A percentile compares a stretch with the other conserved stretches of the same genome.
phyloP scores from a whole-genome alignment of 2,888 invertebrate species.

The Chaetogeoica ovagalla region DNA sequence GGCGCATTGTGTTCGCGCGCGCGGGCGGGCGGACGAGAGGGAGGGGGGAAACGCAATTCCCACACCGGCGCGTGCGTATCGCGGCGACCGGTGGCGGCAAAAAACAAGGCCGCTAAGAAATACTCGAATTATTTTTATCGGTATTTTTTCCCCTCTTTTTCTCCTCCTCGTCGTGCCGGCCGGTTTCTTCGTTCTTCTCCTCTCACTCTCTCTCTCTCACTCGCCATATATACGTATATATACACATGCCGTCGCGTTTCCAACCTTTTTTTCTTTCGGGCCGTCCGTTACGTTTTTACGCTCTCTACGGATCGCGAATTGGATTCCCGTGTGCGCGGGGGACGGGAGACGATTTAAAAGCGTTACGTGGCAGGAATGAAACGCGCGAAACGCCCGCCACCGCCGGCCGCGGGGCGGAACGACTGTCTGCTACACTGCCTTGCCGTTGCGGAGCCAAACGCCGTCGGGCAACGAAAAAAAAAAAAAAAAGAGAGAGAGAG shows the following conservation, averaged over 20 bases:
- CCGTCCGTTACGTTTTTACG: constrained; percentile 33
- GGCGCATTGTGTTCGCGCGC: background rate
- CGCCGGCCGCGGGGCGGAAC: background rate
- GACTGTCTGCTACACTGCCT: background rate
- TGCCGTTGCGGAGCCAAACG: constrained; percentile 13
- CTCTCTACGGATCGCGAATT: constrained; percentile 36
- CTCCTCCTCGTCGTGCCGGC: background rate
- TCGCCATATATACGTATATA: too few relatives aligned
- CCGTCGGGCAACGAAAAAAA: constrained; percentile 58
- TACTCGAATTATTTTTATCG: constrained; percentile 52
- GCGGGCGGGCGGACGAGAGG: too few relatives aligned
- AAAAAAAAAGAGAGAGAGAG: constrained; percentile 52
- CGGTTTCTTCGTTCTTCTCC: constrained; percentile 21
- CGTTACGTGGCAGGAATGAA: constrained; percentile 53
- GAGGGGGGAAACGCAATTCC: constrained; percentile 44
- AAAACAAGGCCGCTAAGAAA: constrained; percentile 51
- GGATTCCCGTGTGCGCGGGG: constrained; percentile 34
- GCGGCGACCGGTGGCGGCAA: constrained; percentile 15
- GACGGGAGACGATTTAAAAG: constrained; percentile 42
- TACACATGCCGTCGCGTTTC: background rate
- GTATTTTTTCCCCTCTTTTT: constrained; percentile 22
- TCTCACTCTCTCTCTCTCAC: background rate
- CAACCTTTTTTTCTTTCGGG: too few relatives aligned
- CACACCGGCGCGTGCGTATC: background rate
- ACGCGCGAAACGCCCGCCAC: background rate